phyloP scores from a whole-genome alignment of 2,797 vertebrate genomes.

The Sandelia bainsii region DNA sequence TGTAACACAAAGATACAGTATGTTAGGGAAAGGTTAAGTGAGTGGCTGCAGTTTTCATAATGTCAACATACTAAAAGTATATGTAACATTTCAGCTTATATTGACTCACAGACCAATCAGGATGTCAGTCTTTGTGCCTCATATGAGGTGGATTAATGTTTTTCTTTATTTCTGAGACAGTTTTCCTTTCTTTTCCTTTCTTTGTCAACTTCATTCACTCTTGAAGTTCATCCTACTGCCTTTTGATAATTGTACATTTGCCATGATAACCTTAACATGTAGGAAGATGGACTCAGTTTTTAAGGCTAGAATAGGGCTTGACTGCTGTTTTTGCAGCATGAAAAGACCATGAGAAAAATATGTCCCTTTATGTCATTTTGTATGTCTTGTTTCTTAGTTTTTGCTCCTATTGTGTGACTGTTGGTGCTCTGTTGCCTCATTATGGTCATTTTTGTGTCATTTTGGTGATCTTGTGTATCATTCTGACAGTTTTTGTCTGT shows the following conservation, averaged over 20 bases:
- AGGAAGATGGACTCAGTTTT: too few species aligned
- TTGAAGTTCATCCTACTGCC: neutral
- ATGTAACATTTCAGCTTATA: slow-evolving; percentile 57
- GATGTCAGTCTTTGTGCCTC: neutral
- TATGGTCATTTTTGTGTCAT: too few species aligned
- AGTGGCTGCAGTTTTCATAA: slow-evolving; percentile 38
- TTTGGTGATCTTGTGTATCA: too few species aligned
- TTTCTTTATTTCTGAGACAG: slow-evolving; percentile 1
- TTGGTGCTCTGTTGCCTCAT: too few species aligned
- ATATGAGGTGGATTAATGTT: slow-evolving; percentile 13
- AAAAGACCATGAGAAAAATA: too few species aligned
- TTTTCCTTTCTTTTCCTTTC: neutral
- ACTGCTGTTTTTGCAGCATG: too few species aligned
- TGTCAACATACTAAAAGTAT: slow-evolving; percentile 71
- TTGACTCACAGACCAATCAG: slow-evolving; percentile 12
- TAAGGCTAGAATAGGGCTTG: too few species aligned
- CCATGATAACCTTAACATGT: too few species aligned
- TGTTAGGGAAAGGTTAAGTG: slow-evolving; percentile 41
- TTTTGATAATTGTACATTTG: neutral
- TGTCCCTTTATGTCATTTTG: too few species aligned
- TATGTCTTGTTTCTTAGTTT: too few species aligned
- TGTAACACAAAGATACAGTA: slow-evolving; percentile 36
- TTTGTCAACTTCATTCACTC: neutral
- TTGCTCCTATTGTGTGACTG: too few species aligned
- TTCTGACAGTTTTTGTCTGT: too few species aligned